Conservation (phyloP, 2,888 invertebrate species). For the Synergus umbraculus region DNA sequence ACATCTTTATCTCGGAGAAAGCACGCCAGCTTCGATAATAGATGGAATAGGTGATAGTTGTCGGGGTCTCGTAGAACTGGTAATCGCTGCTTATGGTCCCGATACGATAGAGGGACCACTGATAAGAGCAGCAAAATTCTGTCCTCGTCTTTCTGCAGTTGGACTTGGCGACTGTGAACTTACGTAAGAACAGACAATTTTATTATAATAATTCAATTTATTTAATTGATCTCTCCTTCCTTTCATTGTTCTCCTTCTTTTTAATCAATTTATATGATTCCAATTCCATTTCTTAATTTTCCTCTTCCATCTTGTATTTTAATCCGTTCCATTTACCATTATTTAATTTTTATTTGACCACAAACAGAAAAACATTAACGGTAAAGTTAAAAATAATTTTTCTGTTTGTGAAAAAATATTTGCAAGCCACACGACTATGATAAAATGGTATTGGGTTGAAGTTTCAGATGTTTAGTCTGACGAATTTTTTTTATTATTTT, state of each 20-base stretch:
- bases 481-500: too few species aligned
- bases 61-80: slow-evolving; percentile 70
- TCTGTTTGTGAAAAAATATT: background rate
- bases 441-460: background rate
- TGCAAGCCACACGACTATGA: background rate
- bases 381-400: background rate
- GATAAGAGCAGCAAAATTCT: slow-evolving; percentile 65
- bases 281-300: background rate
- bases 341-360: background rate
- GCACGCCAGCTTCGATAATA: slow-evolving; percentile 65
- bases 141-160: slow-evolving; percentile 68
- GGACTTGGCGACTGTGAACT: slow-evolving; percentile 74
- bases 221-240: background rate
- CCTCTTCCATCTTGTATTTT: background rate
- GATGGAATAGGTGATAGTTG: slow-evolving; percentile 66
- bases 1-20: slow-evolving; percentile 72
- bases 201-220: background rate
- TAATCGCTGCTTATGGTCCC: slow-evolving; percentile 69
- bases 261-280: background rate
- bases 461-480: too few species aligned
- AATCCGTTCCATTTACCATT: background rate
- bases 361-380: background rate
- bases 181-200: slow-evolving; percentile 57
- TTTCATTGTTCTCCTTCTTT: too few species aligned
- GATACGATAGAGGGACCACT: slow-evolving; percentile 67